Conservation (phyloP, 2,797 vertebrate genomes). For the Huso huso region DNA sequence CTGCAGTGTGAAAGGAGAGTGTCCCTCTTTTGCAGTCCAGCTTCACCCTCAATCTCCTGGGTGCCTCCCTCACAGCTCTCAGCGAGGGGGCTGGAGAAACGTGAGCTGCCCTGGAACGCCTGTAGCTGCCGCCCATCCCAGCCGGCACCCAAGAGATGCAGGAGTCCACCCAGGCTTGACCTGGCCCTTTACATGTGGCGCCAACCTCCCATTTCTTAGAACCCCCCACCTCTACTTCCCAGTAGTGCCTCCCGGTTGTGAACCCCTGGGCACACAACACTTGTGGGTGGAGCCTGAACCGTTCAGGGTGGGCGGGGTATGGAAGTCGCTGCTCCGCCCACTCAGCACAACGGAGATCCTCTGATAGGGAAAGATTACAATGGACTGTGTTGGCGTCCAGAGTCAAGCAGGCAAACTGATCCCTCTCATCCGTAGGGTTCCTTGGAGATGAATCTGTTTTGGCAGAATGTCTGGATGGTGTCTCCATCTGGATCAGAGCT, state of each 20-base stretch:
- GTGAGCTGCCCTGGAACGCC: conserved; percentile 14
- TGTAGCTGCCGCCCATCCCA: conserved; percentile 22
- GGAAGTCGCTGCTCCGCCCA: conserved; percentile 11
- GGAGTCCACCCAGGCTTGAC: conserved; percentile 20
- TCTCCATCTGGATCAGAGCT: conserved; percentile 2
- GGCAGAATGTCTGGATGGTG: neutral
- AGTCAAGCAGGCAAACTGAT: conserved; percentile 6
- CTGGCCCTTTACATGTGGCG: conserved; percentile 19
- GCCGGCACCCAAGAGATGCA: conserved; percentile 23
- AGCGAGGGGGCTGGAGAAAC: conserved; percentile 7
- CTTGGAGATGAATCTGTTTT: neutral
- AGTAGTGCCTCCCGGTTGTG: conserved; percentile 14
- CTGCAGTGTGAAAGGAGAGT: conserved; percentile 10
- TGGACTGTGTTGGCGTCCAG: conserved; percentile 20
- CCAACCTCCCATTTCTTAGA: conserved; percentile 23
- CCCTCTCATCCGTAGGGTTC: too few species aligned
- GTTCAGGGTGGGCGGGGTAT: conserved; percentile 8
- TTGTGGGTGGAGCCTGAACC: conserved; percentile 20
- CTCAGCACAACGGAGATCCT: conserved; percentile 13
- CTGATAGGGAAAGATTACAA: conserved; percentile 13
- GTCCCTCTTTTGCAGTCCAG: conserved; percentile 15
- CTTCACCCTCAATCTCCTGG: conserved; percentile 7
- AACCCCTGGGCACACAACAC: conserved; percentile 21
- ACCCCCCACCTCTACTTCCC: conserved; percentile 16
- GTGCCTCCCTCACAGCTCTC: conserved; percentile 7